Conservation (phyloP, 2,888 invertebrate genomes). For the Trichogramma dendrolimi region DNA sequence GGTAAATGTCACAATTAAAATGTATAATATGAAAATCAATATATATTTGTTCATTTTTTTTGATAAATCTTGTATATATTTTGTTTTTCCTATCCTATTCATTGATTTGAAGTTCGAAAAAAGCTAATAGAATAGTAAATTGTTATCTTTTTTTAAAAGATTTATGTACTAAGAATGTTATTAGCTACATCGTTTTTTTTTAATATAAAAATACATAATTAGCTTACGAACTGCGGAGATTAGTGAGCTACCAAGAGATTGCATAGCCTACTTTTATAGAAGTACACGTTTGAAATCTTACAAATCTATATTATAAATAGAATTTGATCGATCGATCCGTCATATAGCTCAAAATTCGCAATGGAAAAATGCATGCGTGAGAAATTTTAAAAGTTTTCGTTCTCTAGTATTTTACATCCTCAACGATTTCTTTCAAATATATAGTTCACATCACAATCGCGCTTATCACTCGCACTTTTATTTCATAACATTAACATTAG, state of each 20-base stretch:
- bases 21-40: conserved; percentile 45
- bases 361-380: no score
- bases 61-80: conserved; percentile 46
- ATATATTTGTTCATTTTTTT: conserved; percentile 45
- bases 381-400: no score
- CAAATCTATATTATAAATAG: conserved; percentile 37
- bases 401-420: no score
- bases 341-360: no score
- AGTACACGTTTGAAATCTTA: conserved; percentile 49
- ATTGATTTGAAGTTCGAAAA: conserved; percentile 35
- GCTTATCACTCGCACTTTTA: conserved; percentile 17
- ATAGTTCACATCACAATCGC: conserved; percentile 16
- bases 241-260: conserved; percentile 43
- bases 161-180: conserved; percentile 38
- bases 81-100: conserved; percentile 46
- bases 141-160: conserved; percentile 32
- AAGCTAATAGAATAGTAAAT: conserved; percentile 25
- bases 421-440: conserved; percentile 23
- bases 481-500: conserved; percentile 3
- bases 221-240: conserved; percentile 51
- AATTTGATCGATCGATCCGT: no score
- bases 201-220: conserved; percentile 54
- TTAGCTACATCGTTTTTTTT: conserved; percentile 43
- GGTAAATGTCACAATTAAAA: conserved; percentile 43
- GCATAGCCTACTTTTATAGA: conserved; percentile 28